phyloP scores from a whole-genome alignment of 2,113 vertebrate genomes.

The Sciurus niger region DNA sequence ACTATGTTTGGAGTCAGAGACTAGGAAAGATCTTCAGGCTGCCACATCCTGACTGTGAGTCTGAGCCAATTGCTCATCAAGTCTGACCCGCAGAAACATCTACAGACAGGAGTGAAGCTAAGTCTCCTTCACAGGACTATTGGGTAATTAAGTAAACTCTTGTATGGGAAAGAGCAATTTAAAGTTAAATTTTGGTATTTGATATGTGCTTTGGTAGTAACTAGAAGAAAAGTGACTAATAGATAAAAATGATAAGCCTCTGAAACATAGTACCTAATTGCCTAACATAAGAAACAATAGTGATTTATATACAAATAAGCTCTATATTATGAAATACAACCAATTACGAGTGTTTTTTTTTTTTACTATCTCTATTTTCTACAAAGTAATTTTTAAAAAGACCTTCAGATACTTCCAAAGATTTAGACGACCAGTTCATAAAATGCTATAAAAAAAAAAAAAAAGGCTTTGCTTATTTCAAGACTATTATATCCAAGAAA shows the following conservation, averaged over 20 bases:
- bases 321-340: neutral
- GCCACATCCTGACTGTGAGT: neutral
- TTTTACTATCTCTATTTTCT: constrained; percentile 7
- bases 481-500: constrained; percentile 24
- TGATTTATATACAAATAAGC: neutral
- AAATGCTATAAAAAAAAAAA: neutral
- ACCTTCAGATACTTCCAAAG: constrained; percentile 40
- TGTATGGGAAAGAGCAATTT: neutral
- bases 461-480: constrained; percentile 54
- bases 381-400: constrained; percentile 23
- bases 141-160: neutral
- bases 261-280: constrained; percentile 27
- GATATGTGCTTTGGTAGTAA: constrained; percentile 8
- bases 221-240: neutral
- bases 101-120: neutral
- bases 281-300: neutral
- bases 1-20: neutral
- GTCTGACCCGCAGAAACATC: neutral
- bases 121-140: neutral
- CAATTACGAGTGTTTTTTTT: neutral
- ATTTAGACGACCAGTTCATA: constrained; percentile 56
- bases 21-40: neutral
- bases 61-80: neutral
- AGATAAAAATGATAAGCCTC: neutral
- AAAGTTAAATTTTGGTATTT: constrained; percentile 1